phyloP scores from a whole-genome alignment of 2,888 invertebrate genomes.

The Coenonympha glycerion region DNA sequence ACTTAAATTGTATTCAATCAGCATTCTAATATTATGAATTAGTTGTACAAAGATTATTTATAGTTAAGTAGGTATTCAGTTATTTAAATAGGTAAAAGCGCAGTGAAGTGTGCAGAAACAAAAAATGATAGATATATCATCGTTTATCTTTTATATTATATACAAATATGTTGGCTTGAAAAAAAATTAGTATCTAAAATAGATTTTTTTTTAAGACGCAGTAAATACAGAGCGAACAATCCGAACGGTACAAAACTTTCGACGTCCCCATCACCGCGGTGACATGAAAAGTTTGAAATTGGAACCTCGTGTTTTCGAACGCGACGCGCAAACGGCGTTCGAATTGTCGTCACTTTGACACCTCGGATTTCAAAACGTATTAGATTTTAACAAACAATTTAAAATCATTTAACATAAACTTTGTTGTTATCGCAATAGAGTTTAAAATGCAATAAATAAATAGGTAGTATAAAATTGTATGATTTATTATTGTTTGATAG shows the following conservation, averaged over 20 bases:
- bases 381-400: constrained; percentile 25
- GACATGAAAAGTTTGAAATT: constrained; percentile 53
- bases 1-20: too few species aligned
- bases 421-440: constrained; percentile 20
- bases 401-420: not conserved
- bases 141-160: too few species aligned
- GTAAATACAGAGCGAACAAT: constrained; percentile 1
- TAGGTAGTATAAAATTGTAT: not conserved
- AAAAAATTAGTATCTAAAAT: not conserved
- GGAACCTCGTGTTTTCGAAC: constrained; percentile 69
- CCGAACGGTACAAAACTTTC: constrained; percentile 37
- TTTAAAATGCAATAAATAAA: constrained; percentile 24
- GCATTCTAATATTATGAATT: too few species aligned
- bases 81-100: too few species aligned
- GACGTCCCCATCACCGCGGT: constrained; percentile 34
- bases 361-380: constrained; percentile 48
- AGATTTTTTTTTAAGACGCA: too few species aligned
- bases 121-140: too few species aligned
- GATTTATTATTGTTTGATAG: constrained; percentile 11
- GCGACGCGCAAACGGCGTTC: constrained; percentile 49
- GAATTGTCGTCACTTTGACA: constrained; percentile 58
- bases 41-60: too few species aligned
- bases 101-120: too few species aligned
- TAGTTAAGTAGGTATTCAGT: too few species aligned
- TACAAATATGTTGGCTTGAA: too few species aligned